A percentile compares a stretch with the other conserved stretches of the same genome.
Conservation (phyloP, 1,140 invertebrate species). For the Nephila pilipes region DNA sequence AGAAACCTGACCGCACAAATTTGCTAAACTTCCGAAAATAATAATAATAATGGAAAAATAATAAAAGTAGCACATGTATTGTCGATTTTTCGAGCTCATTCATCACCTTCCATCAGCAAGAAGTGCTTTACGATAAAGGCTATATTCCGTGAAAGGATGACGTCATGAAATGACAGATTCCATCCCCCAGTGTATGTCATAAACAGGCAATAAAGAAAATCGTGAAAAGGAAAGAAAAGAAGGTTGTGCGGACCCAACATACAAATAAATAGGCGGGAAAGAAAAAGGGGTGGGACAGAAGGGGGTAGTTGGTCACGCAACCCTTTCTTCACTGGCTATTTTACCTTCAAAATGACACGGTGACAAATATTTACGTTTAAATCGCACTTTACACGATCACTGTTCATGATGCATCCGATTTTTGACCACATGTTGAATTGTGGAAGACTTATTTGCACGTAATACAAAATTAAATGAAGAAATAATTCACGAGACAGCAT, state of each 20-base stretch:
- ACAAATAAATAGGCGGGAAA: not conserved
- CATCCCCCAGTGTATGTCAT: not conserved
- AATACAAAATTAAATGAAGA: not conserved
- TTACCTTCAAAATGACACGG: conserved; percentile 31
- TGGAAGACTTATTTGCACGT: not conserved
- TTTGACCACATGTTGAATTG: not conserved
- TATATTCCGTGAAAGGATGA: conserved; percentile 24
- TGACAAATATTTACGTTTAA: conserved; percentile 43
- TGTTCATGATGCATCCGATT: not conserved
- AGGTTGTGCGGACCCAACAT: not conserved
- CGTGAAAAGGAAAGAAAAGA: conserved; percentile 22
- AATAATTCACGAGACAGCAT: too few relatives aligned
- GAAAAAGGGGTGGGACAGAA: not conserved
- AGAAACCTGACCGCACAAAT: not conserved
- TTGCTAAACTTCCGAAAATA: not conserved
- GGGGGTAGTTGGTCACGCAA: conserved; percentile 32
- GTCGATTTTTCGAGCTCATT: conserved; percentile 12
- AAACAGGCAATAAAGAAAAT: conserved; percentile 34
- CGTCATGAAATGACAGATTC: conserved; percentile 31
- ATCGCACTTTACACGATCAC: not conserved
- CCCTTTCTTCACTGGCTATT: conserved; percentile 23
- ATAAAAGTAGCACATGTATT: not conserved
- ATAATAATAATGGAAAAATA: not conserved
- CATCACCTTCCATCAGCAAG: conserved; percentile 10
- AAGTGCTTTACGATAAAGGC: conserved; percentile 22